Evolutionary conservation across 2,797 vertebrate genomes (phyloP), one percentile per base, ranked within the genome.

Genomic region (Hypotaenidia okinawae): DNA sequence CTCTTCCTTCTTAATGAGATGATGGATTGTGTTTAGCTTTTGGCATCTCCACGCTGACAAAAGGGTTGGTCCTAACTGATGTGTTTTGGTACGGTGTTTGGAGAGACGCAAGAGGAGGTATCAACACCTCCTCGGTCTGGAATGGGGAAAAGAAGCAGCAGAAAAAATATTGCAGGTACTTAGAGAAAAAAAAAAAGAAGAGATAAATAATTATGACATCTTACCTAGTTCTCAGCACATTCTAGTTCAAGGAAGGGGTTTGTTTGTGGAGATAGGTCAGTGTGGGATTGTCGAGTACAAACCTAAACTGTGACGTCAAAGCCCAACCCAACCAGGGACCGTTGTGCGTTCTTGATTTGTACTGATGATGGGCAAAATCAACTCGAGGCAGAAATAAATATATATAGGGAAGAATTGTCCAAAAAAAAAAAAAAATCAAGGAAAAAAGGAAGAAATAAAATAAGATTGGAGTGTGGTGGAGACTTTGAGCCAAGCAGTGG

Each of bases 401-500:
- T 17, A 33, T 37, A 74, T 19, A 33, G 74, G 90, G 90, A 77
- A 4, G 2, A 73, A 85, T 58, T 67, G 64, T 75, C 45, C 14
- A 55, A 68, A 59, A 47, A 52, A 37, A 24, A 35, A 25, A 37
- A 37, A 37, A 37, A 37, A 37, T 37, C 37, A 16, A 32, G 10
- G 19, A 76, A 39, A 73, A 6, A 3, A 12, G 37, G 4, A 12
- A 45, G 4, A 67, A 84, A 61, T 5, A 47, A 91, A 95, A 68
- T 52, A 75, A 84, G 76, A 72, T 16, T 19, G 43, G 43, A 85
- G 49, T 0, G 2, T 33, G 52, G 23, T 47, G 51, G 25, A 91
- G 79, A 35, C 84, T 83, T 93, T 89, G 84, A 97, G 76, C 66
- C 93, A 49, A 76, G 27, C 90, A 70, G 94, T 59, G 43, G 90